Evolutionary conservation across 2,113 vertebrate species (phyloP).

Genomic region (Caracal caracal): DNA sequence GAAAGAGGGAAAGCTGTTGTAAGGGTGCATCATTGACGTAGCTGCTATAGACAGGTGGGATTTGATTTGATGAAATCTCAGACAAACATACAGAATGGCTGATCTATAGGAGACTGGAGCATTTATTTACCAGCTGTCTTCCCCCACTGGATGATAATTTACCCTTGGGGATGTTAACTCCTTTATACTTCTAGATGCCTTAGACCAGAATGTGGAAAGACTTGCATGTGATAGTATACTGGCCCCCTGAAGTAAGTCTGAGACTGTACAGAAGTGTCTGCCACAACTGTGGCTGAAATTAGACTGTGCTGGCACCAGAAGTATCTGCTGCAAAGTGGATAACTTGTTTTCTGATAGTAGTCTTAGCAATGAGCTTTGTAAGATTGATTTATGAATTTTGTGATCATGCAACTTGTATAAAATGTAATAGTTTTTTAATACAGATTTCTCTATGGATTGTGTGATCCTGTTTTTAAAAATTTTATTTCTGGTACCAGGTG

Average conservation of each 20-base stretch:
- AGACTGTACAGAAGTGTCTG: background rate
- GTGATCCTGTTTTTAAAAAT: background rate
- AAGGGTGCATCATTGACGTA: background rate
- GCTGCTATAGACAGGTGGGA: background rate
- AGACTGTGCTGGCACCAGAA: background rate
- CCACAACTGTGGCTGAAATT: background rate
- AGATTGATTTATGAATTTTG: conserved; percentile 20
- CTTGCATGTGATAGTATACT: background rate
- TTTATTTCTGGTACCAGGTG: conserved; percentile 20
- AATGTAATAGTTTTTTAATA: conserved; percentile 1
- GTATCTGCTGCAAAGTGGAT: background rate
- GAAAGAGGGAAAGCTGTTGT: background rate
- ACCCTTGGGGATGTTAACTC: background rate
- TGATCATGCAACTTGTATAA: conserved; percentile 33
- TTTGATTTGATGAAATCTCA: background rate
- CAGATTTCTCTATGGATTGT: background rate
- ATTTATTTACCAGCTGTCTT: background rate
- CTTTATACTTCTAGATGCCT: background rate
- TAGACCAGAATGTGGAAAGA: background rate
- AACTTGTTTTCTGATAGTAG: background rate
- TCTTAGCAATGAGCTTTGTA: conserved; percentile 16
- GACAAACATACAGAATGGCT: background rate
- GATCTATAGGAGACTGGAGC: background rate
- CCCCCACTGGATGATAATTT: background rate
- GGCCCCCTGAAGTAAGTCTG: background rate